Evolutionary conservation across 2,888 invertebrate genomes (phyloP), one percentile per base, ranked within the genome.

Genomic region (Crossocerus cetratus): DNA sequence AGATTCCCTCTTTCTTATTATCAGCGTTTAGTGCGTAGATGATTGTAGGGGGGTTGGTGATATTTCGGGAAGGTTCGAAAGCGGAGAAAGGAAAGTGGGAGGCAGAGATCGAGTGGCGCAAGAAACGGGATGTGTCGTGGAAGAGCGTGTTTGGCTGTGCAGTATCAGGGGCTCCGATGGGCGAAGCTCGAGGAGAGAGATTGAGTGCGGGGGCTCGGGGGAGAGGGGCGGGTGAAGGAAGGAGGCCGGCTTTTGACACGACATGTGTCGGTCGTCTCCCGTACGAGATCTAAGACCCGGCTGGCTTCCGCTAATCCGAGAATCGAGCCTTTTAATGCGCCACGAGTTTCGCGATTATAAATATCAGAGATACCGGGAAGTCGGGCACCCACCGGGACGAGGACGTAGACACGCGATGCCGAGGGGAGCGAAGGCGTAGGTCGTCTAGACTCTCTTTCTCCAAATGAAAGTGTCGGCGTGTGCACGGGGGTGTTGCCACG

Each of bases 261-360:
- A 88, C 88, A 89, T 86, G 87, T 88, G 89, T 89, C 88, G 87
- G 88, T 87, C 87, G 88, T 89, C 88, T 88, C 86, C 82, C 83
- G 76, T 65, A 83, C 80, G 84, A 90, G 90, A 90, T 89, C 90
- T 87, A 88, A 90, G 89, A 87, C 88, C 81, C 85, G 82, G 64
- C 83, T 83, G 84, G 89, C 89, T 90, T 90, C 90, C 90, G 90
- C 88, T 90, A 89, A 90, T 90, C 90, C 90, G 85, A 90, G 90
- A 90, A 90, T 90, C 90, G 88, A 85, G 87, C 84, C 89, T 89
- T 90, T 90, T 89, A 90, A 90, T 90, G 88, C 89, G 76, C 76
- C 84, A 79, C 82, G 84, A 82, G 85, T 88, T 89, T 88, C 87
- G 88, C 89, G 90, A 90, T 90, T 90, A 90, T 90, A 90, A 90